These are phyloP conservation scores for Rhyacophila evoluta DNA, from an alignment of 2,888 invertebrate species.

Conservation along the genomic window DNA sequence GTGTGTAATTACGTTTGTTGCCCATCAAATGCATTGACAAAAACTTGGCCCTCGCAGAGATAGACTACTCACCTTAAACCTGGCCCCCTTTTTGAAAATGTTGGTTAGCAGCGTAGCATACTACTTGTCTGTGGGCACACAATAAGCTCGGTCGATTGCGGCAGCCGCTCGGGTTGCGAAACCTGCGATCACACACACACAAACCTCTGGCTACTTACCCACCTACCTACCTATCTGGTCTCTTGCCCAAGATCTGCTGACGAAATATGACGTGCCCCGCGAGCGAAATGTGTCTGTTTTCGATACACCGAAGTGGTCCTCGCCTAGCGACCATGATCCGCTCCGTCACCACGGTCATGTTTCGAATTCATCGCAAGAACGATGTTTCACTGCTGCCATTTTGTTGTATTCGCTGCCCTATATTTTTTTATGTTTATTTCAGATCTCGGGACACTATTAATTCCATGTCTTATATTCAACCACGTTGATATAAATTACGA, in stretches of 20 bases:
- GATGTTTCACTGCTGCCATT: background rate
- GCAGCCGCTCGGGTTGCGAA: conserved; percentile 34
- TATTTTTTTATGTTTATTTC: too few species aligned
- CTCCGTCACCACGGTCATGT: background rate
- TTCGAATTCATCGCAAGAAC: background rate
- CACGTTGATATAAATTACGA: too few species aligned
- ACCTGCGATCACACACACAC: conserved; percentile 27
- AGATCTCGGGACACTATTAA: too few species aligned
- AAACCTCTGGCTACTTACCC: background rate
- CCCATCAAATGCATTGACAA: too few species aligned
- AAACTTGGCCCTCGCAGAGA: background rate
- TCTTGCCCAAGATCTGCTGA: conserved; percentile 25
- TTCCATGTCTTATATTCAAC: too few species aligned
- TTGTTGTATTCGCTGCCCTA: too few species aligned
- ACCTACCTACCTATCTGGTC: background rate
- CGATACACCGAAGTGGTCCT: background rate
- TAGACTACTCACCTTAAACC: conserved; percentile 6
- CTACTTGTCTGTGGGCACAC: background rate
- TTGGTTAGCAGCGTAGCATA: conserved; percentile 3
- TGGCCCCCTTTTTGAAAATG: conserved; percentile 19
- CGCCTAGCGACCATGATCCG: background rate
- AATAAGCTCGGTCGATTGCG: conserved; percentile 26
- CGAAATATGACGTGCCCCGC: conserved; percentile 25
- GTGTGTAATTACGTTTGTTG: too few species aligned
- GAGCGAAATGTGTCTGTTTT: background rate